phyloP scores from a whole-genome alignment of 2,888 invertebrate genomes.

The Zygaena filipendulae region DNA sequence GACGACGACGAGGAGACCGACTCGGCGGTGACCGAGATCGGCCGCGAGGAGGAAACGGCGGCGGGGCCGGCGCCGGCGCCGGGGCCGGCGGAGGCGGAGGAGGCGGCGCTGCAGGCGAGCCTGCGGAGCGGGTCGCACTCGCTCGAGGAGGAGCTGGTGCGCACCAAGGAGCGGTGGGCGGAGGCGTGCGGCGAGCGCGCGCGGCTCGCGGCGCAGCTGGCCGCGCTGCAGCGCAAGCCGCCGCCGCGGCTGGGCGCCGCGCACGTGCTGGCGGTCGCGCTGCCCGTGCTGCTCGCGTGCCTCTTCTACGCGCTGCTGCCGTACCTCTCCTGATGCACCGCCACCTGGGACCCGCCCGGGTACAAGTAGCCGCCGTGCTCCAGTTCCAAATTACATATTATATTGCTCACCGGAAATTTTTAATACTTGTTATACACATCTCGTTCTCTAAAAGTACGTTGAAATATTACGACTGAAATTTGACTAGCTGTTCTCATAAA shows the following conservation, averaged over 20 bases:
- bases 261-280: constrained; percentile 68
- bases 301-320: constrained; percentile 71
- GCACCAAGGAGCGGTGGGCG: constrained; percentile 78
- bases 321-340: constrained; percentile 72
- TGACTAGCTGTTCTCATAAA: too few relatives aligned
- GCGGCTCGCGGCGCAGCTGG: constrained; percentile 70
- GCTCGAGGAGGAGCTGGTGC: constrained; percentile 78
- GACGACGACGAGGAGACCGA: constrained; percentile 54
- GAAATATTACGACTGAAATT: too few relatives aligned
- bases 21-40: constrained; percentile 45
- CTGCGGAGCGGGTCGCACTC: constrained; percentile 66
- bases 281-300: constrained; percentile 66
- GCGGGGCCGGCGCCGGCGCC: constrained; percentile 8
- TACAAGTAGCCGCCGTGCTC: constrained; percentile 48
- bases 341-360: constrained; percentile 66
- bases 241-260: constrained; percentile 61
- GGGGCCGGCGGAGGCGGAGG: constrained; percentile 18
- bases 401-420: too few relatives aligned
- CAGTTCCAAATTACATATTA: background rate
- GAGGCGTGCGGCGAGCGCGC: constrained; percentile 72
- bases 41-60: constrained; percentile 22
- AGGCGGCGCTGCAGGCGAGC: constrained; percentile 33
- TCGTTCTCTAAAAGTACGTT: too few relatives aligned
- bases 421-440: too few relatives aligned
- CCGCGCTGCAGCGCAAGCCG: constrained; percentile 68